phyloP scores from a whole-genome alignment of 2,113 vertebrate species.

The Ceyx margarethae region DNA sequence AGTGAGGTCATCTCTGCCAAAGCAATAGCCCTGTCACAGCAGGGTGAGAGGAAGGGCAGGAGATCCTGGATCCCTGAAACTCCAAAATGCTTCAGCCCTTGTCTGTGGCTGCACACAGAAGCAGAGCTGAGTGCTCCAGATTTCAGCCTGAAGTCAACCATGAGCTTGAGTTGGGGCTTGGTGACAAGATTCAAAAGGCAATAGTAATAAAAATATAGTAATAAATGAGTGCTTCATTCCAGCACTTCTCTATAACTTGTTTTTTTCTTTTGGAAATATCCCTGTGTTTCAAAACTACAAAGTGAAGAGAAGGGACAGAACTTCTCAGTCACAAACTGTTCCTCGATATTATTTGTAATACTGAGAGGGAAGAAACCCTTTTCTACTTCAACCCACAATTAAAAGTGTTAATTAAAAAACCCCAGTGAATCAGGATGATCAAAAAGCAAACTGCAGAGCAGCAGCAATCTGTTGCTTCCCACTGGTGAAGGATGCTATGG shows the following conservation, averaged over 20 bases:
- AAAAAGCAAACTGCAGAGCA: background rate
- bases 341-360: background rate
- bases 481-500: background rate
- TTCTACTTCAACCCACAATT: background rate
- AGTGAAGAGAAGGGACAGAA: background rate
- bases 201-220: background rate
- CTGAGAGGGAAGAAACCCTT: background rate
- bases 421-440: background rate
- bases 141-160: background rate
- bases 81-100: background rate
- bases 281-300: background rate
- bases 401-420: background rate
- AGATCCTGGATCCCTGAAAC: background rate
- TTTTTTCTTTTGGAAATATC: background rate
- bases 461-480: background rate
- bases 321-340: fast-evolving
- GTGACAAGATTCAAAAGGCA: background rate
- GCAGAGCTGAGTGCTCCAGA: background rate
- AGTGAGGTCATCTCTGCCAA: background rate
- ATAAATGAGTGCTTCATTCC: background rate
- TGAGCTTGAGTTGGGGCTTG: background rate
- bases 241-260: background rate
- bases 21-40: background rate
- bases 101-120: background rate
- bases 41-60: background rate